phyloP scores from a whole-genome alignment of 2,113 vertebrate genomes.

The Parus major region DNA sequence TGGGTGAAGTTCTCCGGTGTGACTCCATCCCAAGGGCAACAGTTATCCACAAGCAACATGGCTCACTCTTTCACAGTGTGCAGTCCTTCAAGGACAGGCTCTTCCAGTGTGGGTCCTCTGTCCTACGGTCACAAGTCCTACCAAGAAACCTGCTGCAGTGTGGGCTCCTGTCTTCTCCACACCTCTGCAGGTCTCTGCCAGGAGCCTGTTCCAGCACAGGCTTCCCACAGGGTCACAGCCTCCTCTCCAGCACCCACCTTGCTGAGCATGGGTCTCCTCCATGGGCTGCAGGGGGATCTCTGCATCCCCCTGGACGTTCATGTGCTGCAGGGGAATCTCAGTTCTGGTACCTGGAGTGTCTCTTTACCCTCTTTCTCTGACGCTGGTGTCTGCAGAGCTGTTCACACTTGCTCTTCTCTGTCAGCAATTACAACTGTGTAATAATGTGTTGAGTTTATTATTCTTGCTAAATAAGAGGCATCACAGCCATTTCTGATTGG shows the following conservation, averaged over 20 bases:
- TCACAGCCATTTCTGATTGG: background rate
- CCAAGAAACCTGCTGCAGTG: background rate
- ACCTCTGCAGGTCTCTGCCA: background rate
- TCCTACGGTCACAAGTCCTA: background rate
- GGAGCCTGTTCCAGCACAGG: background rate
- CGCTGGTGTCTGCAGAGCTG: background rate
- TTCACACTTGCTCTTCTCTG: background rate
- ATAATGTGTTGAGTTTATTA: rapidly evolving
- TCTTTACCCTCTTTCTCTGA: background rate
- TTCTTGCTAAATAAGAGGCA: background rate
- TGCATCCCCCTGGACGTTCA: rapidly evolving
- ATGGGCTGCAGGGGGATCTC: background rate
- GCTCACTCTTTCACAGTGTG: background rate
- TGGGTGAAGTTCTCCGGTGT: rapidly evolving
- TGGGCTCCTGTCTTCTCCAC: background rate
- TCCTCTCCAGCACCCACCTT: background rate
- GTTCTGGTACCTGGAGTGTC: background rate
- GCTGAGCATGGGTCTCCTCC: background rate
- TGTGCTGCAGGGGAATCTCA: background rate
- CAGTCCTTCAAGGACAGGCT: background rate
- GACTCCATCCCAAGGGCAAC: background rate
- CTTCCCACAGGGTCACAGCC: background rate
- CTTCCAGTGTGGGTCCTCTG: background rate
- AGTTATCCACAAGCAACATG: rapidly evolving
- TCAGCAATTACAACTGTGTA: background rate